Base-by-base conservation (phyloP, 2,888 invertebrate species). In the Melinaea marsaeus region DNA sequence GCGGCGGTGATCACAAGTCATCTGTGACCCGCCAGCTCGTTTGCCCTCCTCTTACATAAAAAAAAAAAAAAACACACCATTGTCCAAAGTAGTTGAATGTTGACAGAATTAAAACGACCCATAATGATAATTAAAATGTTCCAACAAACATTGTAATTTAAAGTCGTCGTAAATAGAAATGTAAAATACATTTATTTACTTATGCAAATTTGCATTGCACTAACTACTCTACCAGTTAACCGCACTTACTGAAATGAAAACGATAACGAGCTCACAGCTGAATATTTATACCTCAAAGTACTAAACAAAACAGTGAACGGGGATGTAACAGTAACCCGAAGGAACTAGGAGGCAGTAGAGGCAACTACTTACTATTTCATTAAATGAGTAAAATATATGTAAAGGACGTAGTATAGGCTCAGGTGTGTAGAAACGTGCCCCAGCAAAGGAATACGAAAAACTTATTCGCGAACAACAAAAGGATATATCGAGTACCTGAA, bases 401-500 rank as follows among this genome's bases (percentile, higher is more conserved):
- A 77, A 78, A 66, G 67, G 67, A 64, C 70, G 72, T 75, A 77
- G 77, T 78, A 76, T 75, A 73, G 81, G 73, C 83, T 81, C 89
- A 88, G 88, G 88, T 89, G 89, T 79, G 81, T 78, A 80, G 82
- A 81, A 22, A 22, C 22, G 22, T 22, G 22, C 22, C 22, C 22
- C 22, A 77, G 80, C 75, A 78, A 78, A 82, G 79, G 82, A 88
- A 87, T 22, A 22, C 0, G 22, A 22, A 22, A 88, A 88, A 88
- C 87, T 87, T 86, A 84, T 88, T 86, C 84, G 85, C 83, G 83
- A 85, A 86, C 86, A 87, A 86, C 84, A 85, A 85, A 84, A 84
- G 83, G 81, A 79, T 56, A 65, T 68, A 67, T 62, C 63, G 51
- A 51, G 22, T 32, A 9, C 51, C 51, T 32, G 51, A 51, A 32